These are phyloP conservation scores for Oncopodura yosiiana DNA, from an alignment of 1,140 invertebrate genomes.

Conservation along the genomic window DNA sequence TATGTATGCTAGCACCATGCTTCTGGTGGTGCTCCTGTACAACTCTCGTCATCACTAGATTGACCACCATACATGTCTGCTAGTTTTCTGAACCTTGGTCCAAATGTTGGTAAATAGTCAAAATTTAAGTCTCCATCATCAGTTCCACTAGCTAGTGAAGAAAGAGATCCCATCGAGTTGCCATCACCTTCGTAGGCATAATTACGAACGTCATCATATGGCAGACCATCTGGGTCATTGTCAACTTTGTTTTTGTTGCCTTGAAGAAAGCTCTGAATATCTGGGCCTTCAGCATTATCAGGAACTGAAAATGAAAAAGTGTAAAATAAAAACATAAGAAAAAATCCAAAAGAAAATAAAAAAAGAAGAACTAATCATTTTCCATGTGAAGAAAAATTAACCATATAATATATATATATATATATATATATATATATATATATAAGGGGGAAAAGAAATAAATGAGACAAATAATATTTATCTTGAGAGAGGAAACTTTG, in stretches of 20 bases:
- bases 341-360: neutral
- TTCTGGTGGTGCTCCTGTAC: constrained; percentile 53
- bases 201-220: constrained; percentile 87
- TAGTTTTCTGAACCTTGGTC: constrained; percentile 88
- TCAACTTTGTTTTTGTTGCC: constrained; percentile 81
- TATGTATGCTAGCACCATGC: constrained; percentile 63
- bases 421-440: too few species aligned
- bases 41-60: constrained; percentile 62
- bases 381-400: constrained; percentile 42
- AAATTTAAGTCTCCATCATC: constrained; percentile 93
- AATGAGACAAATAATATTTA: too few species aligned
- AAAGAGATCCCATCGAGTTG: constrained; percentile 81
- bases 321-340: too few species aligned
- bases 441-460: too few species aligned
- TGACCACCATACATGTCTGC: constrained; percentile 95
- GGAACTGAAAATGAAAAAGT: constrained; percentile 37
- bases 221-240: constrained; percentile 77
- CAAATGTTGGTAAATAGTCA: constrained; percentile 92
- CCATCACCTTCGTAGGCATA: constrained; percentile 95
- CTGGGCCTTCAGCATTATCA: constrained; percentile 52
- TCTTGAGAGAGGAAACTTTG: too few species aligned
- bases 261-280: constrained; percentile 82
- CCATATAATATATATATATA: too few species aligned
- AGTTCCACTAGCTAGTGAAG: constrained; percentile 85
- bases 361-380: constrained; percentile 35